Base-by-base conservation (phyloP, 2,797 vertebrate genomes). In the Calcarius lapponicus region DNA sequence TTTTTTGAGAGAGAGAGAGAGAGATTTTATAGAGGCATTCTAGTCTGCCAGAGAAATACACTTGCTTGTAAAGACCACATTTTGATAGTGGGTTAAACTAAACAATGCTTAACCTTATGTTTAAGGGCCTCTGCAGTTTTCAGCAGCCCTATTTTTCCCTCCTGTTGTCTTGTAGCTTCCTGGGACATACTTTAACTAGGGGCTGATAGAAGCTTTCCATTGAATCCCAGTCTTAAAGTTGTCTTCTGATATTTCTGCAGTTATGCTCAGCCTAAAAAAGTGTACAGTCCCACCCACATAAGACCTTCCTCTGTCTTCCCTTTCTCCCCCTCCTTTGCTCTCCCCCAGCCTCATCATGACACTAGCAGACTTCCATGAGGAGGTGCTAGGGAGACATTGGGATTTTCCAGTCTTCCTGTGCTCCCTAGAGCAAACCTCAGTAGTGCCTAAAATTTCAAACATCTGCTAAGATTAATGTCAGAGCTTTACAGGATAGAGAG, bases 1-100 rank as follows among this genome's bases (percentile, higher is more conserved):
- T n/a, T n/a, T n/a, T n/a, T n/a, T n/a, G n/a, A n/a, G n/a, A n/a
- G n/a, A n/a, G 74, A 70, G 36, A 64, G 48, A 80, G 80, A 31
- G 32, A 92, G 67, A 67, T 80, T 96, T 96, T 95, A 85, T 87
- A 71, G 90, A 85, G 60, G 29, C 53, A 57, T 93, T 92, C 82
- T 88, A 76, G 51, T 92, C 73, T 81, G 74, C 64, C 80, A 90
- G 50, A 85, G 78, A 95, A 92, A 93, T 92, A 89, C 60, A 80
- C 64, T 60, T 92, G 71, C 90, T 92, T 95, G 67, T 94, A 80
- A 96, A 94, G 78, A 76, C 64, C 50, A 51, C 40, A 34, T 91
- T 91, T 92, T 83, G 78, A 74, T 62, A 80, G 67, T 82, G 61
- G 31, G 40, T 86, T 87, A 92, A 95, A 65, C 67, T 82, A 92